Base-by-base conservation (phyloP, 2,888 invertebrate species). In the Xestobium rufovillosum region DNA sequence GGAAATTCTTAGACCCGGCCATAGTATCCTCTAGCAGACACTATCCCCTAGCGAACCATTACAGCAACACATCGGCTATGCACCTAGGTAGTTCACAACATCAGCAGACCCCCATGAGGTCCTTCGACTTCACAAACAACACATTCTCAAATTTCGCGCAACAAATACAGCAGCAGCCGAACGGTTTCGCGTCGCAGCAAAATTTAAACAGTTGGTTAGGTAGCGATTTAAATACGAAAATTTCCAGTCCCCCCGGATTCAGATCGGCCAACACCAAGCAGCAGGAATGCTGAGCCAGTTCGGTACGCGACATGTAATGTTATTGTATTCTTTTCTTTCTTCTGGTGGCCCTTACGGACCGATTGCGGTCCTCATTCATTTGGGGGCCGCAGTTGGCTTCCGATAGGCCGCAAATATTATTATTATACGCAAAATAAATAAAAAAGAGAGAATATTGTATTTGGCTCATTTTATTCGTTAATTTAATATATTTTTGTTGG, bases 1-100 rank as follows among this genome's bases (percentile, higher is more conserved):
- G 90, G 89, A 86, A 89, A 53, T 78, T 86, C 49, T 78, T 92
- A 73, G 94, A 95, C 72, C 91, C 94, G 41, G 92, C 92, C 49
- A 92, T 94, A 53, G 78, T 89, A 63, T 80, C 82, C 44, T 83
- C 78, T 45, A 80, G 78, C 44, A 76, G 78, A 45, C 71, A 69
- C 61, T 70, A 67, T 57, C 67, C 67, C 53, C 43, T 62, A 45
- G 53, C 60, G 12, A 61, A 57, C 49, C 60, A 59, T 38, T 33
- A 39, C 35, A 17, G 35, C 32, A n/a, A n/a, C 16, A 41, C 42
- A 19, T 29, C 39, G 28, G 14, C 14, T 14, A 36, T 39, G 28
- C 31, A 19, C 23, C n/a, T 19, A 19, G 23, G 23, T n/a, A 19
- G n/a, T n/a, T n/a, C 36, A 16, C 44, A 39, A 32, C 50, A 48